Base-by-base conservation (phyloP, 2,888 invertebrate species). In the Tromatobia lineatoria region DNA sequence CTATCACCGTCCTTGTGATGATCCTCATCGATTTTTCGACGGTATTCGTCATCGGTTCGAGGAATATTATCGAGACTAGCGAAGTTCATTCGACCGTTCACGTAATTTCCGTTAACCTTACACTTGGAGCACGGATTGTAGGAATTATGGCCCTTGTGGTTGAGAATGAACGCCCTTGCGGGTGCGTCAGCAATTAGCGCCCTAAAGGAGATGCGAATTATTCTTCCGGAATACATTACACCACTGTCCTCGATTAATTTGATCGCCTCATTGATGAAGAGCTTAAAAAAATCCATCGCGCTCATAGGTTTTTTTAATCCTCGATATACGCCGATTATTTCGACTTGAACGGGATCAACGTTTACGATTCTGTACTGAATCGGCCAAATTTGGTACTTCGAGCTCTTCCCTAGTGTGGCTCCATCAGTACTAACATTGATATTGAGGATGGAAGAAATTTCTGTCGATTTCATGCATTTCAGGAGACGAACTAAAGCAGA, bases 251-350 rank as follows among this genome's bases (percentile, higher is more conserved):
- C 47, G 47, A 87, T 70, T 69, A 86, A 86, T 8, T 82, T 64
- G 71, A 80, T 83, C 6, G 88, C 88, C 10, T 87, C 88, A 29
- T 82, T 57, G n/a, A 81, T 82, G 73, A 87, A 83, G 73, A 73
- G 47, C 45, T 74, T 64, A 3, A 87, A 71, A 83, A 86, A 88
- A 23, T 70, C 25, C 50, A 84, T 69, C 23, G 81, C 71, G 73
- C 64, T 78, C 66, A 66, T 66, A 38, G 88, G 87, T 76, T 89
- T 88, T 50, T 61, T 69, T 10, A 76, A 57, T 20, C 87, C 87
- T 29, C 78, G 57, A 69, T 87, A 89, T 29, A 88, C 67, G 47
- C 88, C 88, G 71, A 86, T 78, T 15, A 87, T 50, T 10, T 84
- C 59, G n/a, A 80, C 67, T 15, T 45, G 45, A 34, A 75, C 67